Conservation (phyloP, 2,797 vertebrate genomes). For the Rhodeus uyekii region DNA sequence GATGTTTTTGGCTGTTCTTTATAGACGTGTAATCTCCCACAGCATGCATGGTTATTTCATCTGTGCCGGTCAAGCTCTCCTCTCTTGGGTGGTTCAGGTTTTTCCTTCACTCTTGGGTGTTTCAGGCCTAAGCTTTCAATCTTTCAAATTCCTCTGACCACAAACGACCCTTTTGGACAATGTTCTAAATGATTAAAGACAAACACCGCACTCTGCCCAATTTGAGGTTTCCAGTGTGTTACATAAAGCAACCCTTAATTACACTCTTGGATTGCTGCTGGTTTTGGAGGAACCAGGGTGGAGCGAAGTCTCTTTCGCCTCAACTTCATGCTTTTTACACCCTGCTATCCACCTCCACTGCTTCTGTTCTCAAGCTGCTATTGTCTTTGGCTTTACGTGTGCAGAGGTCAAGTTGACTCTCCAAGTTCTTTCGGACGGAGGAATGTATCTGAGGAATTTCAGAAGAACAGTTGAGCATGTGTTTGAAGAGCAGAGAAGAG, state of each 20-base stretch:
- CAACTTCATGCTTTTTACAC: conserved; percentile 47
- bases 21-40: conserved; percentile 18
- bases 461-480: conserved; percentile 32
- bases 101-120: conserved; percentile 26
- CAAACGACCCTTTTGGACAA: conserved; percentile 31
- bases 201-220: conserved; percentile 64
- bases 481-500: conserved; percentile 32
- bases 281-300: conserved; percentile 74
- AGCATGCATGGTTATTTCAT: neutral
- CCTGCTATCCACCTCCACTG: conserved; percentile 41
- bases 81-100: conserved; percentile 15
- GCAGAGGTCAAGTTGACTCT: conserved; percentile 14
- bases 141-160: conserved; percentile 36
- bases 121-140: conserved; percentile 43
- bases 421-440: conserved; percentile 14
- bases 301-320: conserved; percentile 56
- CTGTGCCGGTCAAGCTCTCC: neutral
- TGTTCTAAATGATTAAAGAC: conserved; percentile 67
- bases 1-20: conserved; percentile 16
- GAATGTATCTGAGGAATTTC: conserved; percentile 41
- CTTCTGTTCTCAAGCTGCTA: conserved; percentile 53
- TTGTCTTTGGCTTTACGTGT: conserved; percentile 53
- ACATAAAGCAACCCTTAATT: conserved; percentile 72
- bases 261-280: conserved; percentile 69
- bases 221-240: conserved; percentile 65